phyloP scores from a whole-genome alignment of 1,140 invertebrate genomes.

The Drosophila arizonae region DNA sequence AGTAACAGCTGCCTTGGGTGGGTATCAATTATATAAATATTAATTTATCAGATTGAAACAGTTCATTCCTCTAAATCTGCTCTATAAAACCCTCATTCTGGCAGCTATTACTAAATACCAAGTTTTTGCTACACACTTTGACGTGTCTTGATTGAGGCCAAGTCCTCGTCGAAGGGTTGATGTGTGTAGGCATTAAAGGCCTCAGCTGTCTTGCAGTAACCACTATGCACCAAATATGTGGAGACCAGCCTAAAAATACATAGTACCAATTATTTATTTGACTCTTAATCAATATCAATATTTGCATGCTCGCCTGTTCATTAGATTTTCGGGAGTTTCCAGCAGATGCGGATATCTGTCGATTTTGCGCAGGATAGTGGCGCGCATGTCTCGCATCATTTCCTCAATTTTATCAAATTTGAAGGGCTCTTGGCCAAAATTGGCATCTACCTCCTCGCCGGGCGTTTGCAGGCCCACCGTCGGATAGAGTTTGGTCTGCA shows the following conservation, averaged over 20 bases:
- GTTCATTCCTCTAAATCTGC: too few relatives aligned
- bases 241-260: slow-evolving; percentile 93
- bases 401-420: slow-evolving; percentile 97
- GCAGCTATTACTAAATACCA: too few relatives aligned
- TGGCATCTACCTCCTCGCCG: slow-evolving; percentile 98
- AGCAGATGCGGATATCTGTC: slow-evolving; percentile 65
- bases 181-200: slow-evolving; percentile 96
- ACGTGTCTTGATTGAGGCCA: slow-evolving; percentile 97
- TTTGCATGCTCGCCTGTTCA: slow-evolving; percentile 51
- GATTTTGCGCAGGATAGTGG: slow-evolving; percentile 86
- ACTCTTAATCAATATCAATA: not conserved
- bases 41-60: too few relatives aligned
- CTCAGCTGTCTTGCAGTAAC: slow-evolving; percentile 97
- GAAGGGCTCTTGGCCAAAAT: slow-evolving; percentile 99
- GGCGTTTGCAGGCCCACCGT: slow-evolving; percentile 99
- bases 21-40: too few relatives aligned
- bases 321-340: slow-evolving; percentile 67
- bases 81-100: too few relatives aligned
- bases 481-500: slow-evolving; percentile 96
- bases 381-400: slow-evolving; percentile 95
- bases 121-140: slow-evolving; percentile 89
- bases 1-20: too few relatives aligned
- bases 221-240: slow-evolving; percentile 98
- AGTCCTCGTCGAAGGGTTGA: slow-evolving; percentile 95
- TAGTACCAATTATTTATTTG: too few relatives aligned